Evolutionary conservation across 2,113 vertebrate genomes (phyloP).

Genomic region (Sceloporus undulatus): DNA sequence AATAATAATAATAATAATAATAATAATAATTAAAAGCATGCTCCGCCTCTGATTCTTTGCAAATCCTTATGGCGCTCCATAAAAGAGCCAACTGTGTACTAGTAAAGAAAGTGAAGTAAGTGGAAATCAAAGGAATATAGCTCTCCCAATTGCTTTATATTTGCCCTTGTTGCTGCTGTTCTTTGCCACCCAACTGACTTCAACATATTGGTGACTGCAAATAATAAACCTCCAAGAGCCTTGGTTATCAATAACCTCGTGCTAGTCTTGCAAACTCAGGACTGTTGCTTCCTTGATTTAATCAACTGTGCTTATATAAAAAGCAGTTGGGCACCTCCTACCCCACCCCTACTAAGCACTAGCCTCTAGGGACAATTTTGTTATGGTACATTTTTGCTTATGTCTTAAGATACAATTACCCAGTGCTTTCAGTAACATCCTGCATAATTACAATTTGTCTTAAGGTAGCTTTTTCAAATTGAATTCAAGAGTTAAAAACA

Average conservation of each 20-base stretch:
- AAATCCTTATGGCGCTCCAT: neutral
- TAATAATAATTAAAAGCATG: too few relatives aligned
- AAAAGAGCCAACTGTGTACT: neutral
- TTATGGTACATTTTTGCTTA: conserved; percentile 35
- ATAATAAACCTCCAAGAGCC: too few relatives aligned
- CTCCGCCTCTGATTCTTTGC: neutral
- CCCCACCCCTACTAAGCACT: neutral
- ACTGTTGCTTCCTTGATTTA: too few relatives aligned
- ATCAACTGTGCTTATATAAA: neutral
- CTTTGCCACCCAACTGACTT: too few relatives aligned
- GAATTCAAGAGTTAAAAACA: conserved; percentile 66
- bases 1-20: too few relatives aligned
- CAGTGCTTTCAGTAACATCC: conserved; percentile 62
- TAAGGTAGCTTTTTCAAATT: conserved; percentile 72
- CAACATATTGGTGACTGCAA: too few relatives aligned
- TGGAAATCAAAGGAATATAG: neutral
- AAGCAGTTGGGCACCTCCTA: neutral
- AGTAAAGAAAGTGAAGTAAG: neutral
- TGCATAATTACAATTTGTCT: conserved; percentile 68
- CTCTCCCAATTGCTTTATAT: neutral
- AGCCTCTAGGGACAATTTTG: conserved; percentile 42
- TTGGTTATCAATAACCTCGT: too few relatives aligned
- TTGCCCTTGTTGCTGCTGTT: conserved; percentile 36
- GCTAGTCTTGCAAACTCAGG: too few relatives aligned
- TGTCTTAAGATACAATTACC: conserved; percentile 38